These are phyloP conservation scores for Congeria kusceri DNA, from an alignment of 2,888 invertebrate genomes.

Conservation along the genomic window DNA sequence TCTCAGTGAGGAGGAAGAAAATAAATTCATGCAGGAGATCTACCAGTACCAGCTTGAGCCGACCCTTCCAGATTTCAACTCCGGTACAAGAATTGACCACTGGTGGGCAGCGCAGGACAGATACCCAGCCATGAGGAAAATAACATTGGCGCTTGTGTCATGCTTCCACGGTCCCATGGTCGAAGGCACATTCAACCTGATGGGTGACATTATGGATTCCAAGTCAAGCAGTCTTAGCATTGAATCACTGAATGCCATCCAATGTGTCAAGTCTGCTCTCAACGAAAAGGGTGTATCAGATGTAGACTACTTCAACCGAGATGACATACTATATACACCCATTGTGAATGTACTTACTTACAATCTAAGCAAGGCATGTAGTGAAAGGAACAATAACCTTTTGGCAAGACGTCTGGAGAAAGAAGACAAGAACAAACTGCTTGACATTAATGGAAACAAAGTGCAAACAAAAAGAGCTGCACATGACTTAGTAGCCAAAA, in stretches of 20 bases:
- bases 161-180: conserved; percentile 61
- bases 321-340: conserved; percentile 3
- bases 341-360: background rate
- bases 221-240: conserved; percentile 46
- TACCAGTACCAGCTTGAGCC: background rate
- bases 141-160: conserved; percentile 27
- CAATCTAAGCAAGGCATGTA: background rate
- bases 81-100: conserved; percentile 12
- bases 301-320: background rate
- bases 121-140: conserved; percentile 34
- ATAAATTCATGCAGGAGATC: background rate
- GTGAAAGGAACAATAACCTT: no score
- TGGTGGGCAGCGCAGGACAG: conserved; percentile 37
- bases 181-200: conserved; percentile 43
- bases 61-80: conserved; percentile 2
- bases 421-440: no score
- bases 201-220: conserved; percentile 57
- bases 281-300: background rate
- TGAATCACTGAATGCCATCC: conserved; percentile 43
- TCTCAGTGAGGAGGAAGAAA: conserved; percentile 24
- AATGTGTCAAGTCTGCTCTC: background rate
- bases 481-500: no score
- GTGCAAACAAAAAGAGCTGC: no score
- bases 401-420: no score
- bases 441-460: no score